A percentile compares a stretch with the other conserved stretches of the same genome.
These are phyloP conservation scores for Leiothrix lutea DNA, from an alignment of 2,113 vertebrate genomes.

Conservation along the genomic window DNA sequence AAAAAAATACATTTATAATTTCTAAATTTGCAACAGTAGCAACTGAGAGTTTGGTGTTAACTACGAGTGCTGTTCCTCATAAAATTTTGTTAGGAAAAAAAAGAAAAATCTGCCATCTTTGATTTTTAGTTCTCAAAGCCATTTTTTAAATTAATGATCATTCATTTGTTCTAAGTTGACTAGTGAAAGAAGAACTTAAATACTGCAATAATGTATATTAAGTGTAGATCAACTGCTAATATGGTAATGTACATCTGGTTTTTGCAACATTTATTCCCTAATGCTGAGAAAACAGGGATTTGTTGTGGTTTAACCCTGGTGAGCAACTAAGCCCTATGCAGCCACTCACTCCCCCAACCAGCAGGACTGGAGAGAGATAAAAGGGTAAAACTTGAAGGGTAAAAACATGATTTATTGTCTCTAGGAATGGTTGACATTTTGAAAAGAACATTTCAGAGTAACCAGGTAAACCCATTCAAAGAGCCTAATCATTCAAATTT, in stretches of 20 bases:
- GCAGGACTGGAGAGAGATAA: neutral
- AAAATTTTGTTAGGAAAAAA: neutral
- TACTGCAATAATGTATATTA: neutral
- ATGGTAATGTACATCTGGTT: fast-evolving
- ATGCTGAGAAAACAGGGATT: neutral
- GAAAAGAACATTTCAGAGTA: neutral
- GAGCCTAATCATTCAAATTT: neutral
- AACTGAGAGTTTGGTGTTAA: neutral
- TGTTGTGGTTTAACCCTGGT: neutral
- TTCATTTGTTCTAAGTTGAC: neutral
- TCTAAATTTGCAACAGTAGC: neutral
- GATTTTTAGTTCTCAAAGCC: neutral
- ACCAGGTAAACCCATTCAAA: neutral
- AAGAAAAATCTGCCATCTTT: neutral
- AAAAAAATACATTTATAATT: neutral
- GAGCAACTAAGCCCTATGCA: neutral
- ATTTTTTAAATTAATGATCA: neutral
- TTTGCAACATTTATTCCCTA: neutral
- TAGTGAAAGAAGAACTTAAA: neutral
- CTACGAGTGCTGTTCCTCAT: neutral
- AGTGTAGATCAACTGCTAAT: neutral
- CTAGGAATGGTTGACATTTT: neutral
- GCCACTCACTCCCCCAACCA: neutral
- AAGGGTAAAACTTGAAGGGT: neutral
- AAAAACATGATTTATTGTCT: neutral